Percentiles rank a stretch among this genome's conserved stretches.
These are phyloP conservation scores for Argopecten irradians DNA, from an alignment of 1,140 invertebrate species.

Conservation along the genomic window DNA sequence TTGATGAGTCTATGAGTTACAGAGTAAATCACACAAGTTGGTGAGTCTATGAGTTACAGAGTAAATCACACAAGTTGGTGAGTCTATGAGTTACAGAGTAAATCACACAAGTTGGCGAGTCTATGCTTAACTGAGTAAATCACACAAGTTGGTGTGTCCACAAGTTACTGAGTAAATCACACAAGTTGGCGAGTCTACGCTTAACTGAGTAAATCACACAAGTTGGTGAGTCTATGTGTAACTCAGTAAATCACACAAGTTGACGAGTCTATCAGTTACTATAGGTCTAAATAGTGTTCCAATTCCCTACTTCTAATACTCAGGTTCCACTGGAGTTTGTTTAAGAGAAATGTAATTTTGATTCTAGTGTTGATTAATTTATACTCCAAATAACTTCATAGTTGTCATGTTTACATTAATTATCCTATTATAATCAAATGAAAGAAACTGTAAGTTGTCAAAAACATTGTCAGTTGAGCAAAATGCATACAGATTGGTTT, in stretches of 20 bases:
- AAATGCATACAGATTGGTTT: too few relatives aligned
- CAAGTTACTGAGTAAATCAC: background rate
- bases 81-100: background rate
- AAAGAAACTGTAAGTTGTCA: too few relatives aligned
- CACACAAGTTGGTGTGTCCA: slow-evolving; percentile 42
- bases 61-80: slow-evolving; percentile 44
- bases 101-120: background rate
- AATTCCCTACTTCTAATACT: too few relatives aligned
- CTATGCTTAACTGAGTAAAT: too few relatives aligned
- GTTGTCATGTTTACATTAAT: too few relatives aligned
- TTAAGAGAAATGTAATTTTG: too few relatives aligned
- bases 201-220: slow-evolving; percentile 34
- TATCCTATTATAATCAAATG: too few relatives aligned
- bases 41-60: background rate
- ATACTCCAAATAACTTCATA: too few relatives aligned
- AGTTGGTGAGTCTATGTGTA: slow-evolving; percentile 35
- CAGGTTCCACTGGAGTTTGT: too few relatives aligned
- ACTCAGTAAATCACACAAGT: background rate
- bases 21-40: slow-evolving; percentile 48
- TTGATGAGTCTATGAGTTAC: too few relatives aligned
- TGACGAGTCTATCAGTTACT: background rate
- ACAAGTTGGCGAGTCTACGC: slow-evolving; percentile 24
- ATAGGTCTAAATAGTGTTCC: background rate
- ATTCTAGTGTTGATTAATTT: too few relatives aligned
- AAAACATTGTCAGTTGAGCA: too few relatives aligned